phyloP scores from a whole-genome alignment of 1,140 invertebrate genomes.

The Papilio machaon region DNA sequence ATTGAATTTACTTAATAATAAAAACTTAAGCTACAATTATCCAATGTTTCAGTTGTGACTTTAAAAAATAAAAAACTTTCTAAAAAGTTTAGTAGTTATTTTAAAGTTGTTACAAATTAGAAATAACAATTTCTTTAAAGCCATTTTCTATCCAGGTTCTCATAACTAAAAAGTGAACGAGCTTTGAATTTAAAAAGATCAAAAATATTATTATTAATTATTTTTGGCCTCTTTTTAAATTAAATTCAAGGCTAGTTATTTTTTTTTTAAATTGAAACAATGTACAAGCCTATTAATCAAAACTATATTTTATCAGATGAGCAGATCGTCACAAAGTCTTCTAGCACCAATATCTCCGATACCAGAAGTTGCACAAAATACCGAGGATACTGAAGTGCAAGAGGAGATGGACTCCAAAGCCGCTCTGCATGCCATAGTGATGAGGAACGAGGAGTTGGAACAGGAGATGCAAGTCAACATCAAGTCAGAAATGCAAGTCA shows the following conservation, averaged over 20 bases:
- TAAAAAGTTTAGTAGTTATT: not conserved
- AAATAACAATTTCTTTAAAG: not conserved
- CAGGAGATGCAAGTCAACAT: conserved; percentile 24
- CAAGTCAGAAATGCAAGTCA: not conserved
- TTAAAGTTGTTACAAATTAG: not conserved
- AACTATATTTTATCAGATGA: conserved; percentile 40
- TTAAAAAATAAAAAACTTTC: not conserved
- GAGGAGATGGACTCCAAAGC: conserved; percentile 48
- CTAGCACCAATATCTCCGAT: conserved; percentile 61
- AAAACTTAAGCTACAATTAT: not conserved
- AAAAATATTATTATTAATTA: not conserved
- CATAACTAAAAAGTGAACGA: too few species aligned
- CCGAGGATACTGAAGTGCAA: conserved; percentile 11
- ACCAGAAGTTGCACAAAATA: conserved; percentile 15
- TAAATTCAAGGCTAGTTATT: not conserved
- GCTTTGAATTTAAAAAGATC: not conserved
- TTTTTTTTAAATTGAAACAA: not conserved
- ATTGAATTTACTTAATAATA: conserved; percentile 10
- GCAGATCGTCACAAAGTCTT: conserved; percentile 61
- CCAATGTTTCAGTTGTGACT: not conserved
- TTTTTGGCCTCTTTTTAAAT: not conserved
- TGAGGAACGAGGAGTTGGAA: conserved; percentile 39
- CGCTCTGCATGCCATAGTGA: conserved; percentile 49
- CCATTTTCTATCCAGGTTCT: too few species aligned
- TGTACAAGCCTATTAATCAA: not conserved